These are phyloP conservation scores for Aphidius colemani DNA, from an alignment of 2,888 invertebrate species.

Conservation along the genomic window DNA sequence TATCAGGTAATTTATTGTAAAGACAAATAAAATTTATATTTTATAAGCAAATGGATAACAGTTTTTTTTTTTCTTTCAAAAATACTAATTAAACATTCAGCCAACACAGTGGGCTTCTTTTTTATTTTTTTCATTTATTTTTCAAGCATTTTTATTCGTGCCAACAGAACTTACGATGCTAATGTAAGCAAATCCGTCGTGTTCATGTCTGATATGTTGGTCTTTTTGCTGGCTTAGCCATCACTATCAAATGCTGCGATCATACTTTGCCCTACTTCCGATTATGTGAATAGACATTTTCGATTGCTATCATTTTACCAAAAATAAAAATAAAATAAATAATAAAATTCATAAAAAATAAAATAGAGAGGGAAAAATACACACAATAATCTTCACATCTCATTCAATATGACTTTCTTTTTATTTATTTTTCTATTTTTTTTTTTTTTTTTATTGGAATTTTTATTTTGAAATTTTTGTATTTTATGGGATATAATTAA, in stretches of 20 bases:
- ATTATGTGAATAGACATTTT: slow-evolving; percentile 4
- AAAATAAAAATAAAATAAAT: too few species aligned
- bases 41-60: too few species aligned
- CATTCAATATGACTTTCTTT: neutral
- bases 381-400: too few species aligned
- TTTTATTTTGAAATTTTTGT: too few species aligned
- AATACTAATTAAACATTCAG: slow-evolving; percentile 4
- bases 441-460: neutral
- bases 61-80: too few species aligned
- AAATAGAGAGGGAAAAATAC: too few species aligned
- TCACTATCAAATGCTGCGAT: neutral
- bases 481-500: too few species aligned
- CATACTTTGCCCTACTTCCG: slow-evolving; percentile 16
- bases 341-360: too few species aligned
- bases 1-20: neutral
- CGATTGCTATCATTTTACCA: too few species aligned
- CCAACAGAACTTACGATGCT: slow-evolving; percentile 19
- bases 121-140: slow-evolving; percentile 9
- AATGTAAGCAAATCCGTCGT: slow-evolving; percentile 34
- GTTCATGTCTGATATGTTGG: slow-evolving; percentile 29
- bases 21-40: too few species aligned
- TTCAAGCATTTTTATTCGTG: too few species aligned
- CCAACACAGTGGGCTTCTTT: slow-evolving; percentile 18
- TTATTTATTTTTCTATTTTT: slow-evolving; percentile 11
- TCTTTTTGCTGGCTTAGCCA: slow-evolving; percentile 27